phyloP scores from a whole-genome alignment of 2,113 vertebrate genomes.

The Myxocyprinus asiaticus region DNA sequence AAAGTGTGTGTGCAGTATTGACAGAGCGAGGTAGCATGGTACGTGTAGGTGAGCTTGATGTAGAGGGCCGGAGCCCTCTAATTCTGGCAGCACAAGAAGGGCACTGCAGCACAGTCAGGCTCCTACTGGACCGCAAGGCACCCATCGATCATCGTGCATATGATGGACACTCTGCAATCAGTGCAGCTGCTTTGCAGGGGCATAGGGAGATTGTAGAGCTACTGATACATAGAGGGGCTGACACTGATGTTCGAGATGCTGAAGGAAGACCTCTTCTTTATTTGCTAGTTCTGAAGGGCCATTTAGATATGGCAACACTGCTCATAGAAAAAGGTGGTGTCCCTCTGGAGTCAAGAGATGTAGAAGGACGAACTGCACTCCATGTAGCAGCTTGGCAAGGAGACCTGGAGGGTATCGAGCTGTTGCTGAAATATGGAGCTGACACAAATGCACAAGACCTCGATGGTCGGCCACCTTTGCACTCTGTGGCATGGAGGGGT shows the following conservation, averaged over 20 bases:
- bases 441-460: conserved; percentile 74
- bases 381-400: conserved; percentile 81
- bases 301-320: conserved; percentile 66
- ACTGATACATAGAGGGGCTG: conserved; percentile 74
- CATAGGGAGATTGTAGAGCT: conserved; percentile 72
- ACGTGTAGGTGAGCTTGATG: conserved; percentile 74
- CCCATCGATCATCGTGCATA: conserved; percentile 75
- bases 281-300: conserved; percentile 75
- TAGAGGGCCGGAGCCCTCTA: conserved; percentile 75
- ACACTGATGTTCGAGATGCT: conserved; percentile 75
- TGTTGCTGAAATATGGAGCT: conserved; percentile 73
- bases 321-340: conserved; percentile 76
- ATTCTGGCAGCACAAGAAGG: conserved; percentile 81
- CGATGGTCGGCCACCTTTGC: conserved; percentile 75
- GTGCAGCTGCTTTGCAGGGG: conserved; percentile 70
- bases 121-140: conserved; percentile 74
- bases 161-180: conserved; percentile 76
- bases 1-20: conserved; percentile 70
- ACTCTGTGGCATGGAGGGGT: conserved; percentile 79
- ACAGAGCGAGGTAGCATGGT: conserved; percentile 79
- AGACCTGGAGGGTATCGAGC: conserved; percentile 61
- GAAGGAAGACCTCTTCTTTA: conserved; percentile 80
- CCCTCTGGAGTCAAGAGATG: conserved; percentile 74
- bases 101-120: conserved; percentile 68
- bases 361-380: conserved; percentile 76